Percentiles rank a stretch among this genome's conserved stretches.
Evolutionary conservation across 2,113 vertebrate genomes (phyloP).

Genomic region (Euleptes europaea): DNA sequence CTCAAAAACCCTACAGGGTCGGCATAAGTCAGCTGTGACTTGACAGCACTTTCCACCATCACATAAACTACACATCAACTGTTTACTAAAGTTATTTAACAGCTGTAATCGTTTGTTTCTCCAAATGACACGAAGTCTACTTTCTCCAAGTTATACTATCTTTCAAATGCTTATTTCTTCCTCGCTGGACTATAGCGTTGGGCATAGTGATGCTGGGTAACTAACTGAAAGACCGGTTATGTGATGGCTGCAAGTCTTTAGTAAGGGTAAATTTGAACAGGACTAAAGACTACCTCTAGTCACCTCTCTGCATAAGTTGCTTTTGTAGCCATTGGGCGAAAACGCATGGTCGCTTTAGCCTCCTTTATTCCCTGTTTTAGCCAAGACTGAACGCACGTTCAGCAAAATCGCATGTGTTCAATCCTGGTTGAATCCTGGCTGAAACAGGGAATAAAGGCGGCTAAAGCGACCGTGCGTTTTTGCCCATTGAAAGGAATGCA

Average conservation of each 20-base stretch:
- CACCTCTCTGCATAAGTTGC: neutral
- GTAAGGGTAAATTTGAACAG: neutral
- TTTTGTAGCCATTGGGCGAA: neutral
- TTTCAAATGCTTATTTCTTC: neutral
- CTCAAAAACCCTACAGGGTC: no score
- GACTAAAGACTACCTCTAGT: neutral
- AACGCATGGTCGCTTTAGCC: no score
- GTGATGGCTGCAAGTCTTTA: rapidly evolving
- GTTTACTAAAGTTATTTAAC: neutral
- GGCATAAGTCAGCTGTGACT: no score
- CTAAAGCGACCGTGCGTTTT: no score
- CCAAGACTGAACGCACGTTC: no score
- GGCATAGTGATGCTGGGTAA: neutral
- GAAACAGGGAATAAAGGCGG: no score
- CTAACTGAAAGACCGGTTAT: rapidly evolving
- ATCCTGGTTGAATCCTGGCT: no score
- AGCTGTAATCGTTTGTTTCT: neutral
- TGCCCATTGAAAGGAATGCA: neutral
- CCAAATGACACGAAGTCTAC: neutral
- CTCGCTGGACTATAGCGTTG: neutral
- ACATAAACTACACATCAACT: neutral
- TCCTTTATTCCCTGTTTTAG: no score
- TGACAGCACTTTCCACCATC: no score
- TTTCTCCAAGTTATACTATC: neutral
- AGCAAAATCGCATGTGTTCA: no score